Base-by-base conservation (phyloP, 2,888 invertebrate species). In the Notocelia uddmanniana region DNA sequence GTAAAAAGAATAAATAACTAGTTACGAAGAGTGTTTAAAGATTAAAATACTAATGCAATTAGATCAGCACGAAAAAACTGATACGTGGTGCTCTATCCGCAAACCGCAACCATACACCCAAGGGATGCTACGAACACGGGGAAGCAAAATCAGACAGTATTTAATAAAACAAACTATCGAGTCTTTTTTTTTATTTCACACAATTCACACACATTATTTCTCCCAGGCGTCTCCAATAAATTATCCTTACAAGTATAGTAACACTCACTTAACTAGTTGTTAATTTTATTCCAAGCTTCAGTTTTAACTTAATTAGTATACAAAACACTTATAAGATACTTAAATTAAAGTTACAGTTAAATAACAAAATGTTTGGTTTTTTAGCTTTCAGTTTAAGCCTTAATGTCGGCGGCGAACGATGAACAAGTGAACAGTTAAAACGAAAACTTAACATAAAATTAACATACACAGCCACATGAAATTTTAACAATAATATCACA, bases 371-470 rank as follows among this genome's bases (percentile, higher is more conserved):
- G 75, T 75, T 80, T 77, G 62, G 77, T 76, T 79, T 73, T 69
- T 58, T 58, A 71, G 72, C 75, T 76, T 76, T 77, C 75, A 71
- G 82, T 76, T 34, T 64, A 37, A 85, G 85, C 93, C 92, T 89
- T 93, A 93, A 93, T 92, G 93, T 86, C 92, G 90, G 92, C 78
- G 75, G 69, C 76, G 82, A 84, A 84, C 84, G 89, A 87, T 77
- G 82, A 89, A 89, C 84, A 86, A 85, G 77, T 78, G 78, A 80
- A 85, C 80, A 79, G 86, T 89, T 90, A 87, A 92, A 93, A 93
- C 91, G 86, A 89, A 93, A 93, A 93, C 92, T 93, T 91, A 93
- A 93, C 92, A 91, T 92, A 92, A 93, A 93, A 93, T 87, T 92
- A 93, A 92, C 93, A 92, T 91, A 93, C 93, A 92, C 93, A 93